A percentile compares a stretch with the other conserved stretches of the same genome.
These are phyloP conservation scores for Squalus acanthias DNA, from an alignment of 2,797 vertebrate species.

Conservation along the genomic window DNA sequence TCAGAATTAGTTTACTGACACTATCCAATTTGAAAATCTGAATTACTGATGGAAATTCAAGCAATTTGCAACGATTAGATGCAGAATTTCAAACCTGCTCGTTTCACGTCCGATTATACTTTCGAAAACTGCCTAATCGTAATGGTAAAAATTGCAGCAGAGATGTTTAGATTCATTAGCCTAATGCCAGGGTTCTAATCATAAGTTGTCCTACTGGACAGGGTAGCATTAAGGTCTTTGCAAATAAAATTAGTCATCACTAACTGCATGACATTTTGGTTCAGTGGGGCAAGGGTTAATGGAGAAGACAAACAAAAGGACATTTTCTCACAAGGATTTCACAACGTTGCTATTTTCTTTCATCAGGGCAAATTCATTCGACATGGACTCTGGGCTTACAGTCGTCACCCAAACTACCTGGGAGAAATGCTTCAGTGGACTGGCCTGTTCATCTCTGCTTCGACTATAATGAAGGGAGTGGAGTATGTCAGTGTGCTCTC, in stretches of 20 bases:
- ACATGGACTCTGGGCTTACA: constrained; percentile 69
- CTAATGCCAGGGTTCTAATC: neutral
- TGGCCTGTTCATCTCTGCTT: constrained; percentile 68
- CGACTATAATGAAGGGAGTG: constrained; percentile 59
- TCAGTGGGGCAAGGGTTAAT: neutral
- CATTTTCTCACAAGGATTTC: neutral
- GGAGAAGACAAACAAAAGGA: neutral
- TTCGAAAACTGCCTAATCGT: neutral
- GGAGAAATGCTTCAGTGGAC: constrained; percentile 75
- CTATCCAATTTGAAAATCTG: too few relatives aligned
- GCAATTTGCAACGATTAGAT: too few relatives aligned
- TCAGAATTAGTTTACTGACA: too few relatives aligned
- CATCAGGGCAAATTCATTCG: constrained; percentile 69
- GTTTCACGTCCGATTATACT: neutral
- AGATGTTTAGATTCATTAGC: neutral
- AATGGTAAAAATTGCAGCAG: neutral
- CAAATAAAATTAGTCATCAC: neutral
- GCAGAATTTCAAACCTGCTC: too few relatives aligned
- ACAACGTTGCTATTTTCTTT: constrained; percentile 14
- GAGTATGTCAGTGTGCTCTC: constrained; percentile 62
- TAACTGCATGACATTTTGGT: neutral
- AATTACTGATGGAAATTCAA: too few relatives aligned
- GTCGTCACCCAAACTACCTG: constrained; percentile 71
- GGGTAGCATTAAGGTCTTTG: neutral
- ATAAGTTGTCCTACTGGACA: neutral